Conservation (phyloP, 2,113 vertebrate species). For the Hydrolagus affinis region DNA sequence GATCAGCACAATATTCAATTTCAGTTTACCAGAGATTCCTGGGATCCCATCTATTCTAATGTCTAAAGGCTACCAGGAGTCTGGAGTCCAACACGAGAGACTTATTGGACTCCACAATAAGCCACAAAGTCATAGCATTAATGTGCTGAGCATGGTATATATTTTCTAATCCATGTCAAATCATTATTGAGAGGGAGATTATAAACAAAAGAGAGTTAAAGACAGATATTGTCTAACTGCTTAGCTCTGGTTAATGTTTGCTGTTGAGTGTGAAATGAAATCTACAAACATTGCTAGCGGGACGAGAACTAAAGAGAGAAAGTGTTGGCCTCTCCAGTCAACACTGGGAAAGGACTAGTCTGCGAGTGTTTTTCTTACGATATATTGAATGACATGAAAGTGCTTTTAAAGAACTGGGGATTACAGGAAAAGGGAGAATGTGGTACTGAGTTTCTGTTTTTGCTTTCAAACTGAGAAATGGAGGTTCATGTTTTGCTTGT, state of each 20-base stretch:
- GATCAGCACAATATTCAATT: background rate
- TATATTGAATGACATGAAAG: slow-evolving; percentile 48
- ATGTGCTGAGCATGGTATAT: background rate
- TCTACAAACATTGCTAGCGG: slow-evolving; percentile 47
- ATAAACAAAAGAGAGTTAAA: background rate
- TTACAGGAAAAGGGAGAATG: slow-evolving; percentile 50
- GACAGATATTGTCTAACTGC: slow-evolving; percentile 6
- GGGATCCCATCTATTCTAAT: background rate
- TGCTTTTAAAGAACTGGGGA: slow-evolving; percentile 48
- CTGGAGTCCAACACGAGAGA: background rate
- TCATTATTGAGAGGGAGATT: background rate
- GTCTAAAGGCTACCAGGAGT: background rate
- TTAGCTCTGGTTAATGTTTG: background rate
- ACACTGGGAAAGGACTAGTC: slow-evolving; percentile 49
- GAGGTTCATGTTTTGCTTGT: slow-evolving; percentile 40
- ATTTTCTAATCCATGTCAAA: background rate
- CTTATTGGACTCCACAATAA: no score
- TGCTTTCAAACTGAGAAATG: slow-evolving; percentile 49
- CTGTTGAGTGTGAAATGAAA: slow-evolving; percentile 48
- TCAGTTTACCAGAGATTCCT: background rate
- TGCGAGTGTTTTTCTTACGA: slow-evolving; percentile 50
- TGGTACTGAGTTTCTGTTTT: slow-evolving; percentile 53
- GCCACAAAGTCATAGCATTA: background rate
- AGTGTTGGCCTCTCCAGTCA: slow-evolving; percentile 54
- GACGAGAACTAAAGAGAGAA: slow-evolving; percentile 45